Base-by-base conservation (phyloP, 1,140 invertebrate species). In the Drosophila serrata region DNA sequence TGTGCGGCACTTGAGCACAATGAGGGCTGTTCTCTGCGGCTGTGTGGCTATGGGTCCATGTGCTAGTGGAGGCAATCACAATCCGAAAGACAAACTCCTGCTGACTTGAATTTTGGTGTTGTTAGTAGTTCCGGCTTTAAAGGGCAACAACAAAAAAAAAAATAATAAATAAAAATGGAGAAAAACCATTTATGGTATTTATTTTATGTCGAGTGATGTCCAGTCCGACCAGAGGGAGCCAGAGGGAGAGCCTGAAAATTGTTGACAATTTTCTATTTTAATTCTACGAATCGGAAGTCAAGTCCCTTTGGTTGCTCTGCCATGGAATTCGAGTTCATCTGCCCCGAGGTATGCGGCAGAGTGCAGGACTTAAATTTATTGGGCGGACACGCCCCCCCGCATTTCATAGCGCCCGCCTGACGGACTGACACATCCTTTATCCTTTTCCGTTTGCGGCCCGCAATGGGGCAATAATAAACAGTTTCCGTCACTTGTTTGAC, bases 391-490 rank as follows among this genome's bases (percentile, higher is more conserved):
- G 42, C 42, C 33, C 42, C 33, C 40, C 27, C 40, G 17, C 45
- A 37, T 29, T 37, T 39, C 63, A 39, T 13, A 46, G 22, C 33
- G 15, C 19, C 55, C 33, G 27, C n/a, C 48, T 31, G 35, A 48
- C 46, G 40, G 59, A 31, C 68, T 61, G 72, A 90, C 81, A 81
- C 76, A 79, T 80, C 87, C 85, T 80, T 84, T 64, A 85, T 90
- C 86, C 86, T 85, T 76, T 90, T 84, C 84, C 80, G 84, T 53
- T 88, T 68, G 67, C 63, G 46, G 57, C 45, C 43, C 43, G 55
- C 76, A 79, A 79, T 79, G 81, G 70, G 69, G 78, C 81, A 90
- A 90, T 90, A 90, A 90, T 90, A 90, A 90, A 90, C 85, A 90
- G 81, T 85, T 90, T 90, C 85, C 85, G 85, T 85, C 81, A 90